phyloP scores from a whole-genome alignment of 2,888 invertebrate species.

The Cheiracanthium punctorium region DNA sequence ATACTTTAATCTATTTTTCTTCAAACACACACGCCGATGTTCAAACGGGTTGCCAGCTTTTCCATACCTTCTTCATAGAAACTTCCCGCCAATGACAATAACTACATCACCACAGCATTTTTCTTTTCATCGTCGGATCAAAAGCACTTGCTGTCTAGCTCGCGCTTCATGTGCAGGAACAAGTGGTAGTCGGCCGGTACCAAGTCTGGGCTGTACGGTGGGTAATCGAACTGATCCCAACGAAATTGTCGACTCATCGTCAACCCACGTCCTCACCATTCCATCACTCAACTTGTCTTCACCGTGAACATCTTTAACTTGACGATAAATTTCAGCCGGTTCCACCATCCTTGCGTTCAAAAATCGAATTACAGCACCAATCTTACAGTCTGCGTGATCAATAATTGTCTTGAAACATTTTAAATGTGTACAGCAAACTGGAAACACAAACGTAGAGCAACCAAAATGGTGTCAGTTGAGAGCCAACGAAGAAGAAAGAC shows the following conservation, averaged over 20 bases:
- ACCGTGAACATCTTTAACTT: neutral
- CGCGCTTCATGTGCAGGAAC: too few relatives aligned
- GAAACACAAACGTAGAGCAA: neutral
- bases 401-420: neutral
- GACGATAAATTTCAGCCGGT: slow-evolving; percentile 6
- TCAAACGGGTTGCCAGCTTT: neutral
- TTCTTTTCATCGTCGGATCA: neutral
- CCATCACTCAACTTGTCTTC: neutral
- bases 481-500: neutral
- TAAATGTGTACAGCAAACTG: too few relatives aligned
- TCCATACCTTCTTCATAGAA: too few relatives aligned
- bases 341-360: neutral
- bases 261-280: neutral
- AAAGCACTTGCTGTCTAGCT: too few relatives aligned
- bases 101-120: neutral
- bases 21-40: too few relatives aligned
- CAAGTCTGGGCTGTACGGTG: neutral
- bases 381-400: neutral
- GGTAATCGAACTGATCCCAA: too few relatives aligned
- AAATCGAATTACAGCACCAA: neutral
- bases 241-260: neutral
- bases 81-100: too few relatives aligned
- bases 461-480: neutral
- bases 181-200: neutral
- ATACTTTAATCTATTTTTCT: too few relatives aligned